These are phyloP conservation scores for Anser cygnoides DNA, from an alignment of 2,113 vertebrate genomes.

Conservation along the genomic window DNA sequence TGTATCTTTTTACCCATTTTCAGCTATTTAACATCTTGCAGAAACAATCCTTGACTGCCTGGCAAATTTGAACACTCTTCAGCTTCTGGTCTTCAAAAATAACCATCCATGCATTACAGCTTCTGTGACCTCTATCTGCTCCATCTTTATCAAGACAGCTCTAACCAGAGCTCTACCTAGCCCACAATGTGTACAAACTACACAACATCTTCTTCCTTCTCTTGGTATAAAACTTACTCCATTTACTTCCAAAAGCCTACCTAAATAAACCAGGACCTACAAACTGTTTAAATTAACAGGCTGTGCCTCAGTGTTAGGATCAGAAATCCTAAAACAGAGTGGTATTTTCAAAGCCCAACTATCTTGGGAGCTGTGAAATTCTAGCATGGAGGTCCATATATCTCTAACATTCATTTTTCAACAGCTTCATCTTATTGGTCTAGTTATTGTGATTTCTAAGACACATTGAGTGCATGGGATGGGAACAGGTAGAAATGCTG, in stretches of 20 bases:
- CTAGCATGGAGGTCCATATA: not conserved
- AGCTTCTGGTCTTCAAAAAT: not conserved
- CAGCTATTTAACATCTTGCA: not conserved
- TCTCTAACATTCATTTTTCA: not conserved
- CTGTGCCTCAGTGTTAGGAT: not conserved
- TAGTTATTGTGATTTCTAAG: not conserved
- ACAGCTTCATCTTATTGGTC: not conserved
- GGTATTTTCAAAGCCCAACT: not conserved
- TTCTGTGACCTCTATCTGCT: accelerated
- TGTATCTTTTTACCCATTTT: not conserved
- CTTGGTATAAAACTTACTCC: not conserved
- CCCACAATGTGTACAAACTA: not conserved
- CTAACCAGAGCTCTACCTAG: not conserved
- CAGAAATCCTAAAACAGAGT: not conserved
- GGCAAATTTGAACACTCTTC: not conserved
- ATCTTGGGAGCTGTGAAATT: not conserved
- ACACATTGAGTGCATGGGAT: not conserved
- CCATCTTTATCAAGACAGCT: not conserved
- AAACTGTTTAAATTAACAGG: not conserved
- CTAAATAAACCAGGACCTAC: not conserved
- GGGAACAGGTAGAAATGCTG: not conserved
- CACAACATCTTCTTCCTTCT: not conserved
- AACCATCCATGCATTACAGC: not conserved
- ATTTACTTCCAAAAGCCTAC: accelerated
- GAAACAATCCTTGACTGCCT: not conserved